phyloP scores from a whole-genome alignment of 2,113 vertebrate species.

The Entelurus aequoreus region DNA sequence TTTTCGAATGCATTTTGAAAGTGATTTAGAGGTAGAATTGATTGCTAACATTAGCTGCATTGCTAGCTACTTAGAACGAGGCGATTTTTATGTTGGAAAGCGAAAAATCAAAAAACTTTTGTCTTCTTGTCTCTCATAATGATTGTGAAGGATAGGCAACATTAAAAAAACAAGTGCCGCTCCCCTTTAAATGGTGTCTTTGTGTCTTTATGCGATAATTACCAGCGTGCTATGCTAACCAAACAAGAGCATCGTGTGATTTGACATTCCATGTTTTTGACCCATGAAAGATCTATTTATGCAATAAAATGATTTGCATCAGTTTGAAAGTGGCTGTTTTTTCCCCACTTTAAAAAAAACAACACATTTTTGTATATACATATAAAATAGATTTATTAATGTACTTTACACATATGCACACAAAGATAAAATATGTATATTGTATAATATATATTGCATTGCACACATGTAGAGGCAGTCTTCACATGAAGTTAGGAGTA shows the following conservation, averaged over 20 bases:
- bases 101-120: too few relatives aligned
- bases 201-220: slow-evolving; percentile 15
- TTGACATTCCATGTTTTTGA: slow-evolving; percentile 35
- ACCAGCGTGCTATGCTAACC: slow-evolving; percentile 5
- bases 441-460: slow-evolving; percentile 54
- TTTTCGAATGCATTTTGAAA: too few relatives aligned
- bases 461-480: slow-evolving; percentile 37
- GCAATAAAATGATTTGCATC: slow-evolving; percentile 46
- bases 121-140: too few relatives aligned
- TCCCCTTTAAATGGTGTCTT: slow-evolving; percentile 2
- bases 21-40: too few relatives aligned
- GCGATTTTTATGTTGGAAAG: too few relatives aligned
- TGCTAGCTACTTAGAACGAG: too few relatives aligned
- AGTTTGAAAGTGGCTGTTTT: slow-evolving; percentile 19
- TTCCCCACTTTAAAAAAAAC: slow-evolving; percentile 15
- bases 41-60: too few relatives aligned
- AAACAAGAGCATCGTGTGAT: slow-evolving; percentile 21
- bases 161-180: not conserved
- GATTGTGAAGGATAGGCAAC: too few relatives aligned
- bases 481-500: not conserved
- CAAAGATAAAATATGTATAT: slow-evolving; percentile 40
- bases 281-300: slow-evolving; percentile 54
- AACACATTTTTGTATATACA: slow-evolving; percentile 23
- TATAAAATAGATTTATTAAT: slow-evolving; percentile 73
- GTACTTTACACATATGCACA: slow-evolving; percentile 51